Conservation (phyloP, 2,113 vertebrate species). For the Gopherus evgoodei region DNA sequence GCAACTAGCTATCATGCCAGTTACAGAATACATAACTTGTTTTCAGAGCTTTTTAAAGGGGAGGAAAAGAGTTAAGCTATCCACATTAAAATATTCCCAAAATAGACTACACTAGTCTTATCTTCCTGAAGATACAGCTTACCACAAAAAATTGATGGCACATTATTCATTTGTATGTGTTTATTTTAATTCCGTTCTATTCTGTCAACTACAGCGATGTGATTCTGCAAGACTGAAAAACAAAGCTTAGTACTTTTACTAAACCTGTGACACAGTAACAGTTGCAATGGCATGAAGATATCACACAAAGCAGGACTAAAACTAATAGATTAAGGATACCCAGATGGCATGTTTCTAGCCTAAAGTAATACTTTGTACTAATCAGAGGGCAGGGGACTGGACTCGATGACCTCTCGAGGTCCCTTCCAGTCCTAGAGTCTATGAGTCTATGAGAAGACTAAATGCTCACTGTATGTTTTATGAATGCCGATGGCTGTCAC, state of each 20-base stretch:
- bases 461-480: conserved; percentile 10
- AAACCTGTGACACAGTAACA: not conserved
- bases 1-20: not conserved
- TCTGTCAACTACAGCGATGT: not conserved
- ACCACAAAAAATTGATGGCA: not conserved
- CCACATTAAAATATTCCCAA: not conserved
- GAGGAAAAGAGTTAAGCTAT: not conserved
- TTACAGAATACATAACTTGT: not conserved
- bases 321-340: conserved; percentile 30
- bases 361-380: conserved; percentile 36
- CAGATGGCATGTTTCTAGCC: conserved; percentile 30
- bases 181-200: not conserved
- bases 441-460: no score
- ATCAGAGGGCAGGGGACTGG: no score
- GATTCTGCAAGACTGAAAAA: not conserved
- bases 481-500: conserved; percentile 37
- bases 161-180: not conserved
- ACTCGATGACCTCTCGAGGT: no score
- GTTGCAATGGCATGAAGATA: not conserved
- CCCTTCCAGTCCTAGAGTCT: no score
- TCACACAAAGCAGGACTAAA: not conserved
- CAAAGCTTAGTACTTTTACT: not conserved
- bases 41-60: not conserved
- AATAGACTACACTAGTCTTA: not conserved
- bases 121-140: not conserved